Conservation (phyloP, 2,113 vertebrate species). For the Hydrochoerus hydrochaeris region DNA sequence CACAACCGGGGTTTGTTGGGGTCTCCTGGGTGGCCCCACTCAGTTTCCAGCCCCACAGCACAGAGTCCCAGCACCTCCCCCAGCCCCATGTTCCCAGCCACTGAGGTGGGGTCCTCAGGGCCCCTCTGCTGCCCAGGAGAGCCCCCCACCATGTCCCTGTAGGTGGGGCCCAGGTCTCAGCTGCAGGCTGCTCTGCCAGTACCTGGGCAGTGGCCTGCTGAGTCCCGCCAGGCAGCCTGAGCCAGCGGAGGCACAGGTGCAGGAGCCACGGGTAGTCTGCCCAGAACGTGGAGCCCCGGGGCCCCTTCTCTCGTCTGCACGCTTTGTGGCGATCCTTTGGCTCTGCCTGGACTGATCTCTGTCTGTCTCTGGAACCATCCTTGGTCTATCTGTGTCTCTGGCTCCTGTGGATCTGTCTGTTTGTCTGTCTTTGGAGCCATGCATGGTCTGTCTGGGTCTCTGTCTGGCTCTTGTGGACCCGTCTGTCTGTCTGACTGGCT, state of each 20-base stretch:
- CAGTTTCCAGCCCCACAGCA: neutral
- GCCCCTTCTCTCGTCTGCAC: neutral
- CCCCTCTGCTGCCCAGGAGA: neutral
- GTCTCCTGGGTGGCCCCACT: neutral
- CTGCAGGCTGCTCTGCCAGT: neutral
- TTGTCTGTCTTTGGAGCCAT: neutral
- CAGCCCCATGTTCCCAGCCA: neutral
- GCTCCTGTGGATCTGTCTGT: neutral
- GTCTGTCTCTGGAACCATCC: neutral
- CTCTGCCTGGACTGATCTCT: neutral
- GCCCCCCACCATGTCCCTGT: neutral
- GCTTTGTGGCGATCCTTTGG: neutral
- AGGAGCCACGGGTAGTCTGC: neutral
- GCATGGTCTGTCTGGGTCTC: neutral
- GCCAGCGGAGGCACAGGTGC: neutral
- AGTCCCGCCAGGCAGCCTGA: conserved; percentile 34
- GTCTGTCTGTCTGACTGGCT: neutral
- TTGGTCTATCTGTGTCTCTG: neutral
- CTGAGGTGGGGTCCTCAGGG: too few relatives aligned
- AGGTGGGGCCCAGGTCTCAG: neutral
- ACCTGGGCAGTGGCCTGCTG: neutral
- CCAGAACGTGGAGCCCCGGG: neutral
- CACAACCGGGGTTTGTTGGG: neutral
- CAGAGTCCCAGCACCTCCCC: neutral
- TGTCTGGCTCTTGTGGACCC: neutral